Evolutionary conservation across 1,140 invertebrate genomes (phyloP).

Genomic region (Ceratina australensis): DNA sequence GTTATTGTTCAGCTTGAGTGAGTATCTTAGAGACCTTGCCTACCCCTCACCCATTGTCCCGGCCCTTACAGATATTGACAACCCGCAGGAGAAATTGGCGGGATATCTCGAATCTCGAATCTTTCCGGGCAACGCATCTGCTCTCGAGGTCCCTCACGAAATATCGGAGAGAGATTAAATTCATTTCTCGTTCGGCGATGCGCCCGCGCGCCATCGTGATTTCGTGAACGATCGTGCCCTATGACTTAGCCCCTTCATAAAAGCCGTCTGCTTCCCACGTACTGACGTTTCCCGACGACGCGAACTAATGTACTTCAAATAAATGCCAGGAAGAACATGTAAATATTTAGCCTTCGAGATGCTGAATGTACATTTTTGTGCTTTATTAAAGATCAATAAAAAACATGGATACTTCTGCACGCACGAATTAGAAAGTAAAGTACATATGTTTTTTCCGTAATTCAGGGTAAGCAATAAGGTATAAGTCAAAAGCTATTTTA

Average conservation of each 20-base stretch:
- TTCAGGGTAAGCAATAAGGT: too few species aligned
- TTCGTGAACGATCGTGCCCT: constrained; percentile 14
- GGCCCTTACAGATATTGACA: constrained; percentile 71
- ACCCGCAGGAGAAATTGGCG: constrained; percentile 74
- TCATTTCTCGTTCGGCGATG: constrained; percentile 56
- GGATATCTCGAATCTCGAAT: constrained; percentile 72
- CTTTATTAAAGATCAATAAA: too few species aligned
- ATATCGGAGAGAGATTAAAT: constrained; percentile 56
- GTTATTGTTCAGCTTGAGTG: constrained; percentile 74
- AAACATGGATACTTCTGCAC: too few species aligned
- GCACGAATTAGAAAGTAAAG: too few species aligned
- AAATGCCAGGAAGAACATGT: too few species aligned
- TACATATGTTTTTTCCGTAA: too few species aligned
- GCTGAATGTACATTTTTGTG: too few species aligned
- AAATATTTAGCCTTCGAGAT: too few species aligned
- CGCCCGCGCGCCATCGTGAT: constrained; percentile 30
- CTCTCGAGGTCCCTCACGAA: constrained; percentile 49
- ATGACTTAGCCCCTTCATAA: constrained; percentile 15
- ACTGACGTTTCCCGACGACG: too few species aligned
- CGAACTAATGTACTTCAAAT: too few species aligned
- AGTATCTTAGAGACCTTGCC: constrained; percentile 64
- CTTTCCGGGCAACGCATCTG: constrained; percentile 70
- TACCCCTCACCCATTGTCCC: constrained; percentile 67
- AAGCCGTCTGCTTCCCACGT: neutral
- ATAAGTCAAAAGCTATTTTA: too few species aligned